Conservation (phyloP, 2,113 vertebrate species). For the Brachyhypopomus gauderio region DNA sequence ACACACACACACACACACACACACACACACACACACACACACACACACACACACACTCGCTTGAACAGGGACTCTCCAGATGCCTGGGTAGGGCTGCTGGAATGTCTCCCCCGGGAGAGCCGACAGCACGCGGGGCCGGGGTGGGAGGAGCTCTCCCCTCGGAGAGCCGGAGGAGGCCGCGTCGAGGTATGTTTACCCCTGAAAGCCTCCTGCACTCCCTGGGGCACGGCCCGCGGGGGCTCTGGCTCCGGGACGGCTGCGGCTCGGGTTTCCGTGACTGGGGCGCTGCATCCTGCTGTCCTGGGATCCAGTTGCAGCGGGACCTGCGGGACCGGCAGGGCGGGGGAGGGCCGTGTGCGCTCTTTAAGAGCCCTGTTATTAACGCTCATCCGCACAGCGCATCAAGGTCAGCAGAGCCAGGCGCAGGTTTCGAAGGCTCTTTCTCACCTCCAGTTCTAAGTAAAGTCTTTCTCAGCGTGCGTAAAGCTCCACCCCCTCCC, state of each 20-base stretch:
- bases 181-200: slow-evolving; percentile 77
- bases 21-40: slow-evolving; percentile 26
- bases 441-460: neutral
- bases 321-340: slow-evolving; percentile 39
- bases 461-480: too few relatives aligned
- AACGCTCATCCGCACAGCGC: slow-evolving; percentile 27
- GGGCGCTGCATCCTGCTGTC: slow-evolving; percentile 76
- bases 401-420: slow-evolving; percentile 46
- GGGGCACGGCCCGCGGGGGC: slow-evolving; percentile 64
- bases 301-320: slow-evolving; percentile 72
- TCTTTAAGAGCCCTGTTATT: slow-evolving; percentile 37
- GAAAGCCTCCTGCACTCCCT: slow-evolving; percentile 72
- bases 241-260: slow-evolving; percentile 77
- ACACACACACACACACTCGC: slow-evolving; percentile 30
- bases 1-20: slow-evolving; percentile 20
- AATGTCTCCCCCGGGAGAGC: slow-evolving; percentile 74
- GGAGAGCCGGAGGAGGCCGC: slow-evolving; percentile 54
- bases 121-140: slow-evolving; percentile 59
- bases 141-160: slow-evolving; percentile 62
- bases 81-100: slow-evolving; percentile 70
- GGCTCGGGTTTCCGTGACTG: slow-evolving; percentile 75
- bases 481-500: neutral
- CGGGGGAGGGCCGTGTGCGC: slow-evolving; percentile 10
- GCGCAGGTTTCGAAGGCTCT: slow-evolving; percentile 17
- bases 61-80: slow-evolving; percentile 49